Conservation (phyloP, 2,113 vertebrate species). For the Limnothrissa miodon region DNA sequence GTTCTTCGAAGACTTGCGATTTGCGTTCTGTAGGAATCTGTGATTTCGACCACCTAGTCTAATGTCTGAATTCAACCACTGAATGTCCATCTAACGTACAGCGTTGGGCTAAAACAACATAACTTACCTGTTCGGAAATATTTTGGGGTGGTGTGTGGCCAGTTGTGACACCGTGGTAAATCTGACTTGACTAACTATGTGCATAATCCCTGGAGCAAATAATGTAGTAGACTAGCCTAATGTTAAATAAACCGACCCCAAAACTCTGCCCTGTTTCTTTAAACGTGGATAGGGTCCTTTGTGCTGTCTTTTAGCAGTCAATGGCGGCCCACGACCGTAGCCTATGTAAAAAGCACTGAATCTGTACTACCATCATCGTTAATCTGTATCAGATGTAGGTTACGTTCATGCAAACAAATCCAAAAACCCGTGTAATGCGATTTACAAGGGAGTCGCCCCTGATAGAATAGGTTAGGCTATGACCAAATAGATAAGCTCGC, state of each 20-base stretch:
- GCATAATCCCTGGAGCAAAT: background rate
- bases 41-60: too few species aligned
- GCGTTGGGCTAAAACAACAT: background rate
- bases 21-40: background rate
- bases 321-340: conserved; percentile 56
- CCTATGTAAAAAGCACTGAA: conserved; percentile 13
- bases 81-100: background rate
- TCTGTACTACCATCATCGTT: background rate
- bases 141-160: background rate
- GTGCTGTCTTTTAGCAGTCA: conserved; percentile 59
- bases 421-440: conserved; percentile 7
- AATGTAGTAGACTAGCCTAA: background rate
- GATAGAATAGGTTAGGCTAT: background rate
- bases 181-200: background rate
- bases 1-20: background rate
- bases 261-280: conserved; percentile 56
- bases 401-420: background rate
- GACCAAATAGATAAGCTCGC: background rate
- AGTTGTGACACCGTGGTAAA: background rate
- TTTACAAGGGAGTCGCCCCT: background rate
- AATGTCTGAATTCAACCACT: too few species aligned
- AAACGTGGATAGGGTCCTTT: conserved; percentile 58
- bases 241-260: background rate
- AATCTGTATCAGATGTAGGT: conserved; percentile 28
- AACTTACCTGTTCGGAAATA: background rate